Conservation (phyloP, 1,140 invertebrate species). For the Heliothis subflexa region DNA sequence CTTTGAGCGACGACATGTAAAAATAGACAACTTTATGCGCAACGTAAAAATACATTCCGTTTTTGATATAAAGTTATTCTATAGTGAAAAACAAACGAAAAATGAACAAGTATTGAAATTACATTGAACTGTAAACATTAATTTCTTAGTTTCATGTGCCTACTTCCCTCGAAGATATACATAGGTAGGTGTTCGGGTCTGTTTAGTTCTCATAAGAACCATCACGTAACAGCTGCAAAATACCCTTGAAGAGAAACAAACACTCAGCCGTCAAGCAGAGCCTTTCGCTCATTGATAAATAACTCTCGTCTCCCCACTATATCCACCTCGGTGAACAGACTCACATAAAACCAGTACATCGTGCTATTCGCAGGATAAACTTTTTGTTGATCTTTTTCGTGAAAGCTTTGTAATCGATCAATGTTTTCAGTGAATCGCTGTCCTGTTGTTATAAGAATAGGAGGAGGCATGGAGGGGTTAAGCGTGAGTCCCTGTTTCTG, state of each 20-base stretch:
- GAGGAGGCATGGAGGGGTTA: not conserved
- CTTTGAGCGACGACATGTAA: constrained; percentile 8
- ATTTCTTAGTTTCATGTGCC: too few species aligned
- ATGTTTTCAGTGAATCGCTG: constrained; percentile 50
- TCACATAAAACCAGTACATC: constrained; percentile 30
- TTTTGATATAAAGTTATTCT: too few species aligned
- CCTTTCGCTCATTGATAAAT: constrained; percentile 37
- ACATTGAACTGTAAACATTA: too few species aligned
- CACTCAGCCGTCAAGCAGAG: constrained; percentile 26
- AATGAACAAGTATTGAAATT: too few species aligned
- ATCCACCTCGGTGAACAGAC: constrained; percentile 26
- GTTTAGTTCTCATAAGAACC: constrained; percentile 1
- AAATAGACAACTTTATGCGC: not conserved
- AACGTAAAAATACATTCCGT: not conserved
- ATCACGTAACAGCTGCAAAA: not conserved
- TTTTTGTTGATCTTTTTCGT: constrained; percentile 37
- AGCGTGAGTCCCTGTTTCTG: constrained; percentile 21
- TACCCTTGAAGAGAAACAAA: constrained; percentile 21
- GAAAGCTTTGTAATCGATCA: constrained; percentile 52
- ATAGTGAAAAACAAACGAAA: too few species aligned
- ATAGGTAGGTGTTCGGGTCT: not conserved
- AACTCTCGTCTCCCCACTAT: constrained; percentile 5
- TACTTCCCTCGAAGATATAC: not conserved
- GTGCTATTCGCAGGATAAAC: constrained; percentile 22
- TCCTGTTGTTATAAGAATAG: constrained; percentile 38